Evolutionary conservation across 2,888 invertebrate species (phyloP).

Genomic region (Eubasilissa splendida): DNA sequence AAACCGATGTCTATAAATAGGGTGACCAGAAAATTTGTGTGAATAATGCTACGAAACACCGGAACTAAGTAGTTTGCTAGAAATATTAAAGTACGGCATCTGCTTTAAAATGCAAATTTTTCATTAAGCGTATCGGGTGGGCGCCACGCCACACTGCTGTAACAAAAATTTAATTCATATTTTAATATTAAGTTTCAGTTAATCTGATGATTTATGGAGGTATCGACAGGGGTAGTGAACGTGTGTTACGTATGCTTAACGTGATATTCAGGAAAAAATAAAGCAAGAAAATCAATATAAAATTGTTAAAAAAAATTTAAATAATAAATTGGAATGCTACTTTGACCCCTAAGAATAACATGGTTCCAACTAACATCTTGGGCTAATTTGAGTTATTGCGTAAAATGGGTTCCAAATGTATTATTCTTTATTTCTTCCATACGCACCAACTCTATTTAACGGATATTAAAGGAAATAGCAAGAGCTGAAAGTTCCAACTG

Average conservation of each 20-base stretch:
- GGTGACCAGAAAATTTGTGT: conserved; percentile 41
- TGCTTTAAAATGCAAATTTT: conserved; percentile 3
- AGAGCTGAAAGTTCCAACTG: no score
- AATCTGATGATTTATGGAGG: not conserved
- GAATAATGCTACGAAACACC: conserved; percentile 30
- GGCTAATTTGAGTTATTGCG: no score
- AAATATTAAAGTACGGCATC: conserved; percentile 31
- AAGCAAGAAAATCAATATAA: no score
- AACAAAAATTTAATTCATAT: not conserved
- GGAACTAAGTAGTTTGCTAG: conserved; percentile 17
- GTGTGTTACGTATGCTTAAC: not conserved
- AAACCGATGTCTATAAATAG: not conserved
- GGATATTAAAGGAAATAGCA: no score
- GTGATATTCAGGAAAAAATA: no score
- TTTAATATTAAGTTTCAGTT: not conserved
- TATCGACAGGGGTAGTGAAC: not conserved
- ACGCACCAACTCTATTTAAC: no score
- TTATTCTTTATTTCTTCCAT: no score
- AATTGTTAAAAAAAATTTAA: no score
- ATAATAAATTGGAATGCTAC: no score
- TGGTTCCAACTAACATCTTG: no score
- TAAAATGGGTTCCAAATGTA: no score
- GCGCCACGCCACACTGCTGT: not conserved
- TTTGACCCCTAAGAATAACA: no score
- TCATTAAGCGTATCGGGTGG: conserved; percentile 6